phyloP scores from a whole-genome alignment of 2,797 vertebrate genomes.

The Dryobates pubescens region DNA sequence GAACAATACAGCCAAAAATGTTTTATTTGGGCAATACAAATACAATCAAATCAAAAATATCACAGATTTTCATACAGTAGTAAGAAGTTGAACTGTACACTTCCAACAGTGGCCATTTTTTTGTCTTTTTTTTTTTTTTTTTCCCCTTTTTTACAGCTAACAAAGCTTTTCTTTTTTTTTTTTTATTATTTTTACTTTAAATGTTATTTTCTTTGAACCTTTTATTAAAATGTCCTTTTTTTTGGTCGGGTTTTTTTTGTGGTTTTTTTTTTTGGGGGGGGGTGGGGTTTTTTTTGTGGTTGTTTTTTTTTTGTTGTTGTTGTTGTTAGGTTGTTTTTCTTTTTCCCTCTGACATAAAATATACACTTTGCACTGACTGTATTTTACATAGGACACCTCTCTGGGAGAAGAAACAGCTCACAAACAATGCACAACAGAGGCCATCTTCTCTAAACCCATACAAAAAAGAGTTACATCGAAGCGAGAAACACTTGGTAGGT shows the following conservation, averaged over 20 bases:
- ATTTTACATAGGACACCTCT: conserved; percentile 74
- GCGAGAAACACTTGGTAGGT: conserved; percentile 59
- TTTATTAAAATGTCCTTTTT: conserved; percentile 73
- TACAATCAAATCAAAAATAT: conserved; percentile 76
- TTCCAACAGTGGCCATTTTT: conserved; percentile 73
- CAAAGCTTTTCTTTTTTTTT: conserved; percentile 22
- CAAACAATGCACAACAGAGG: conserved; percentile 70
- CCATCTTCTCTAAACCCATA: conserved; percentile 62
- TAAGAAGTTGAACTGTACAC: conserved; percentile 79
- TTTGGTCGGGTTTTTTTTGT: not conserved
- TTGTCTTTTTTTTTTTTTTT: too few species aligned
- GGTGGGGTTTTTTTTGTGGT: not conserved
- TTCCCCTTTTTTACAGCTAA: conserved; percentile 68
- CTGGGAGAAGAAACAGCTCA: conserved; percentile 71
- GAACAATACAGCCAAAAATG: conserved; percentile 70
- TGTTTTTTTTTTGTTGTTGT: conserved; percentile 34
- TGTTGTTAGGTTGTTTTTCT: too few species aligned
- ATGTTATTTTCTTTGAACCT: not conserved
- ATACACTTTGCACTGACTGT: conserved; percentile 72
- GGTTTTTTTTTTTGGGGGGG: conserved; percentile 26
- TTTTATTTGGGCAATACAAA: conserved; percentile 78
- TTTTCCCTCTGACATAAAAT: conserved; percentile 76
- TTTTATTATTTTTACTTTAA: too few species aligned
- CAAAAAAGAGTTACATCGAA: conserved; percentile 54
- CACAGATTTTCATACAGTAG: conserved; percentile 76